Evolutionary conservation across 2,113 vertebrate genomes (phyloP).

Genomic region (Coryphaenoides rupestris): DNA sequence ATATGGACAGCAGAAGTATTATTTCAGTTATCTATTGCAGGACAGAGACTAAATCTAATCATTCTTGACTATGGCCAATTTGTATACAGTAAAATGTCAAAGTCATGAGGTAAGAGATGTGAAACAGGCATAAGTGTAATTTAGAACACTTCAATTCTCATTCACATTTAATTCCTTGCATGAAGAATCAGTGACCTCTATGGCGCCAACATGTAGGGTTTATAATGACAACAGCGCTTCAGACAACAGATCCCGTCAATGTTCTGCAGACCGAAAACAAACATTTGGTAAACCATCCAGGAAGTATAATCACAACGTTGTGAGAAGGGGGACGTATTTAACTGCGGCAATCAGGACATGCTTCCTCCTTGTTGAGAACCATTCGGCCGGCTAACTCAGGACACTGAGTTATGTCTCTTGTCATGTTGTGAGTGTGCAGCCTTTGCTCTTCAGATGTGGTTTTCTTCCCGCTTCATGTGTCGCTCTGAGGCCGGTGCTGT

Average conservation of each 20-base stretch:
- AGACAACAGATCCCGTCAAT: neutral
- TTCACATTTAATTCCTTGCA: too few relatives aligned
- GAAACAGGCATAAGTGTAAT: too few relatives aligned
- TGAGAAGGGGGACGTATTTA: constrained; percentile 34
- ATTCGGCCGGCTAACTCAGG: constrained; percentile 3
- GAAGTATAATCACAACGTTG: constrained; percentile 56
- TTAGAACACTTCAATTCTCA: too few relatives aligned
- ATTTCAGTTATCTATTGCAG: too few relatives aligned
- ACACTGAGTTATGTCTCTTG: constrained; percentile 15
- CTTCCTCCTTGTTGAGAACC: constrained; percentile 14
- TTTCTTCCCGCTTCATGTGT: neutral
- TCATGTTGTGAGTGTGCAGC: constrained; percentile 10
- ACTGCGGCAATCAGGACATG: constrained; percentile 17
- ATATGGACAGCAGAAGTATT: too few relatives aligned
- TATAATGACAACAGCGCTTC: neutral
- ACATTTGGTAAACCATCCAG: constrained; percentile 19
- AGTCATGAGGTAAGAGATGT: too few relatives aligned
- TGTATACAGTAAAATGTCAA: too few relatives aligned
- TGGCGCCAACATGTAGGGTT: too few relatives aligned
- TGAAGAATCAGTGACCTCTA: too few relatives aligned
- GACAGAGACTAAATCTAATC: too few relatives aligned
- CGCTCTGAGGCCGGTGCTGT: constrained; percentile 29
- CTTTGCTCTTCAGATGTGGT: constrained; percentile 11
- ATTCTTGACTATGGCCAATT: too few relatives aligned
- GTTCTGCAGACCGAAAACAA: constrained; percentile 33